phyloP scores from a whole-genome alignment of 2,113 vertebrate species.

The Ciconia boyciana region DNA sequence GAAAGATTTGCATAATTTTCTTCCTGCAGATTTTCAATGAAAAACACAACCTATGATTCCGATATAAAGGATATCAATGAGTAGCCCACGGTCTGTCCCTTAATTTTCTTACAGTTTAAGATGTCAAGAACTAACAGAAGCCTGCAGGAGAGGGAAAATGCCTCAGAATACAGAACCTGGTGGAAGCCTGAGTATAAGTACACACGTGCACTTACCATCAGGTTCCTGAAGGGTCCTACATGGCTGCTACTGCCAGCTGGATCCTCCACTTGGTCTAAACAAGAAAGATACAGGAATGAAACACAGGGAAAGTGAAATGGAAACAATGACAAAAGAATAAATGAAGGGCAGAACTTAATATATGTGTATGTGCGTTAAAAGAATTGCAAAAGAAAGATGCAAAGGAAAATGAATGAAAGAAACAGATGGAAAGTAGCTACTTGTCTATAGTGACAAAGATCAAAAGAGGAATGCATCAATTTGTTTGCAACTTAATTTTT shows the following conservation, averaged over 20 bases:
- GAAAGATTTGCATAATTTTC: background rate
- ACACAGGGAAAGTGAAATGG: conserved; percentile 73
- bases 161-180: conserved; percentile 34
- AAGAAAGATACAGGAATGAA: conserved; percentile 81
- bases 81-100: background rate
- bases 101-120: background rate
- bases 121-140: background rate
- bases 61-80: background rate
- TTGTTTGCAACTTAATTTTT: background rate
- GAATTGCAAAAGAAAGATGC: conserved; percentile 20
- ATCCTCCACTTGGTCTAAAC: conserved; percentile 77
- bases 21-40: background rate
- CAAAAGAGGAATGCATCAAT: background rate
- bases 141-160: background rate
- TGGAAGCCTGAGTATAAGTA: conserved; percentile 75
- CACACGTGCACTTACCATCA: conserved; percentile 77
- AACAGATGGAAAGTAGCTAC: conserved; percentile 40
- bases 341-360: conserved; percentile 46
- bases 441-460: background rate
- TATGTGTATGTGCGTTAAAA: background rate
- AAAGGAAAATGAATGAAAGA: conserved; percentile 33
- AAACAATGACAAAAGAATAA: conserved; percentile 66
- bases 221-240: conserved; percentile 77
- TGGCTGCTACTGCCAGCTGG: conserved; percentile 74
- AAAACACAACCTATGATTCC: background rate